Base-by-base conservation (phyloP, 2,888 invertebrate species). In the Nomada ferruginata region DNA sequence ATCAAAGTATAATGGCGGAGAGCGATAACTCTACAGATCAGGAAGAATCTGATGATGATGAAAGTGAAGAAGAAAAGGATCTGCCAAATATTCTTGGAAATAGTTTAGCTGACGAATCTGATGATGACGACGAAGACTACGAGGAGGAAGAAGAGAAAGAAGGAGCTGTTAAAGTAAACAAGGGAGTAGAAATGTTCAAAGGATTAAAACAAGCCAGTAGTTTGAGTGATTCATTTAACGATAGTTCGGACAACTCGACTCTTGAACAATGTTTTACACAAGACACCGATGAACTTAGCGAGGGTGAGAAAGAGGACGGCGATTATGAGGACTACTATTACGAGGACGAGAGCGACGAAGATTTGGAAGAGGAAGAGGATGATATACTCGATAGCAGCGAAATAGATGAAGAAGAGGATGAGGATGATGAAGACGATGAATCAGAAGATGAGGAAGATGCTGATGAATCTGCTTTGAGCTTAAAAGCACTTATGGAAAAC, bases 401-500 rank as follows among this genome's bases (percentile, higher is more conserved):
- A 0, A 81, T 75, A 0, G 82, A 83, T n/a, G 72, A 77, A 1
- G 81, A 84, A 3, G 68, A 69, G 0, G 84, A 76, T 5, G 78
- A 42, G 2, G 77, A 77, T 13, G 55, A 55, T n/a, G 55, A 59
- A 10, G 61, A 61, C 0, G 78, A 81, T 0, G 69, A 76, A 0
- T 77, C 71, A 42, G 72, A 76, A 1, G 70, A 52, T 0, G 78
- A 83, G 0, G 84, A 76, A 2, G 84, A 83, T 11, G 72, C 71
- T 2, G 73, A 85, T 15, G 81, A 87, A 2, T 86, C 85, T 10
- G 79, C 82, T 10, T 68, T 84, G 0, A 88, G 87, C 50, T 79
- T 91, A 57, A 87, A 90, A 81, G 89, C 82, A 53, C 88, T 92
- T 13, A 64, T 93, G 9, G 90, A 87, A 11, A 85, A 88, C 1